A percentile compares a stretch with the other conserved stretches of the same genome.
Evolutionary conservation across 2,797 vertebrate genomes (phyloP).

Genomic region (Fistularia tabacaria): DNA sequence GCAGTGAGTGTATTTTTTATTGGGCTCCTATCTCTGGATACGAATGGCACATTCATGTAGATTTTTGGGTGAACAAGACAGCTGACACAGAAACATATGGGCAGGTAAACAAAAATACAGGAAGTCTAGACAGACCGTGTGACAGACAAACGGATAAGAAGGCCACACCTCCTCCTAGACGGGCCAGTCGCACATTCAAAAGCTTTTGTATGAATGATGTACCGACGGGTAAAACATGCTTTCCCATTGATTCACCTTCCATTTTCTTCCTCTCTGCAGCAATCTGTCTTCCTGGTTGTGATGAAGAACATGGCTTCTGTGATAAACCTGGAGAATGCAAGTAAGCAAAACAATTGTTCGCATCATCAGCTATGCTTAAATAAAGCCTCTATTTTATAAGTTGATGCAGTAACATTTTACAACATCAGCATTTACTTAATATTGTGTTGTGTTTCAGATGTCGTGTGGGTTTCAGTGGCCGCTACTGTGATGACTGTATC

Average conservation of each 20-base stretch:
- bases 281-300: constrained; percentile 93
- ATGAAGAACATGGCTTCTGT: constrained; percentile 92
- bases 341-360: constrained; percentile 74
- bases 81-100: constrained; percentile 6
- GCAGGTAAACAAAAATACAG: constrained; percentile 17
- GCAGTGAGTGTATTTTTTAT: constrained; percentile 1
- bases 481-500: constrained; percentile 96
- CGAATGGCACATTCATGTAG: neutral
- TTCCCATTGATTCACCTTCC: constrained; percentile 46
- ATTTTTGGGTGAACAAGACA: neutral
- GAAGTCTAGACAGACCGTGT: constrained; percentile 12
- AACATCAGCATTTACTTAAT: constrained; percentile 18
- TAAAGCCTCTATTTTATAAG: neutral
- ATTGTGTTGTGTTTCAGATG: constrained; percentile 74
- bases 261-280: constrained; percentile 74
- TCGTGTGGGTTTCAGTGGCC: constrained; percentile 94
- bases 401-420: neutral
- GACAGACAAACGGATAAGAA: constrained; percentile 21
- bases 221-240: constrained; percentile 28
- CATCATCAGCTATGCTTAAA: neutral
- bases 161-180: neutral
- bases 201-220: constrained; percentile 16
- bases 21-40: constrained; percentile 1
- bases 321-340: constrained; percentile 98
- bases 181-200: constrained; percentile 14